Percentiles rank a stretch among this genome's conserved stretches.
Conservation (phyloP, 2,113 vertebrate species). For the Seriola rivoliana region DNA sequence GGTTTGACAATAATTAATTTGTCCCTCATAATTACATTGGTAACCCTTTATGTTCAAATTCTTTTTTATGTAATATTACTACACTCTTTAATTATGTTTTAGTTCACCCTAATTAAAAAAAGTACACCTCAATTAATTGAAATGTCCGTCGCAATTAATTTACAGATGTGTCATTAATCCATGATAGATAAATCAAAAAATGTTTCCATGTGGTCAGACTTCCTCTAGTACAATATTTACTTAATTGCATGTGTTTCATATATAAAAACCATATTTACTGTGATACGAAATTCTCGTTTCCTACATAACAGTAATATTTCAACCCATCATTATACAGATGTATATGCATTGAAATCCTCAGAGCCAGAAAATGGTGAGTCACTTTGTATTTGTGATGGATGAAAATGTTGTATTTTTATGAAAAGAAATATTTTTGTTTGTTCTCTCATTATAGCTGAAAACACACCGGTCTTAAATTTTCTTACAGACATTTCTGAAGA, state of each 20-base stretch:
- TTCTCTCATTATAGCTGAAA: neutral
- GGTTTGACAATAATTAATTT: neutral
- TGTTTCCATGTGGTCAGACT: neutral
- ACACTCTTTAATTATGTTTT: neutral
- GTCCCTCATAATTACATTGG: slow-evolving; percentile 4
- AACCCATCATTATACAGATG: neutral
- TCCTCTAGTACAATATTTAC: neutral
- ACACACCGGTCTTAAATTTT: neutral
- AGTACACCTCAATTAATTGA: neutral
- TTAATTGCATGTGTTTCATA: neutral
- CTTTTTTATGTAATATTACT: neutral
- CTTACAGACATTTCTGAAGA: neutral
- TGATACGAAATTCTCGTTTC: neutral
- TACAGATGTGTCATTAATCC: neutral
- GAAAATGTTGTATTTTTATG: neutral
- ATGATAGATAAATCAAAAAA: slow-evolving; percentile 4
- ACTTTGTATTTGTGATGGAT: neutral
- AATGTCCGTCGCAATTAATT: neutral
- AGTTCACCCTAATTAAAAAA: neutral
- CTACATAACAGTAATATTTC: neutral
- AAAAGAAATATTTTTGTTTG: neutral
- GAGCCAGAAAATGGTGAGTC: neutral
- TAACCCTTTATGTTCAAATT: neutral
- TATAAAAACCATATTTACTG: neutral
- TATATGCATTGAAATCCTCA: neutral